Base-by-base conservation (phyloP, 2,888 invertebrate genomes). In the Galeruca laticollis region DNA sequence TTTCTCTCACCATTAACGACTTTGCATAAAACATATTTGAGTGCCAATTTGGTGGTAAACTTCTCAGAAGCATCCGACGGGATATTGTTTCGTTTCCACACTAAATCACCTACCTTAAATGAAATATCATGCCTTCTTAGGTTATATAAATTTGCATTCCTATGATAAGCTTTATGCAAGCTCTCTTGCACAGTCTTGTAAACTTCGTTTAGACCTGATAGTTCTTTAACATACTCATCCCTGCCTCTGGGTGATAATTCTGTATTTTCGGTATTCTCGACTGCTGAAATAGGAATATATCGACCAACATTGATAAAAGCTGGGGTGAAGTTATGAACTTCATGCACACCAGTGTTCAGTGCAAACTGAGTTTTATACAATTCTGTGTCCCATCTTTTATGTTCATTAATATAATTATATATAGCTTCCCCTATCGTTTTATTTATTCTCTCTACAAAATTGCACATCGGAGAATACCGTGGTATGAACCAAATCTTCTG, bases 321-420 rank as follows among this genome's bases (percentile, higher is more conserved):
- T 6, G 81, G 79, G 1, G 75, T 73, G 37, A 72, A 72, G 4
- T 76, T 74, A 8, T 77, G 79, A 0, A 76, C 71, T 54, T 77
- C 75, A 60, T 80, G 79, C 0, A 74, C 63, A 1, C 79, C 73
- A 6, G 78, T 79, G 18, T 76, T 54, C 1, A 81, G 66, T 0
- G 81, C 80, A 60, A 73, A 77, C 1, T 64, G 75, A 11, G 79
- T 75, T 21, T 79, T 64, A 6, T 63, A 64, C 2, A 82, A 56
- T 47, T 78, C 63, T 8, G 60, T 68, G 51, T 82, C 82, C 81
- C 78, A 80, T 4, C 37, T 18, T 49, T 33, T 13, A 60, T 68
- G 70, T n/a, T 71, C 61, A 9, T 20, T 35, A 10, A 79, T 59
- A 61, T 73, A 81, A 0, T 78, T 72, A 11, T 79, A 49, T 15